A percentile compares a stretch with the other conserved stretches of the same genome.
phyloP scores from a whole-genome alignment of 2,113 vertebrate species.

The Lampris incognitus region DNA sequence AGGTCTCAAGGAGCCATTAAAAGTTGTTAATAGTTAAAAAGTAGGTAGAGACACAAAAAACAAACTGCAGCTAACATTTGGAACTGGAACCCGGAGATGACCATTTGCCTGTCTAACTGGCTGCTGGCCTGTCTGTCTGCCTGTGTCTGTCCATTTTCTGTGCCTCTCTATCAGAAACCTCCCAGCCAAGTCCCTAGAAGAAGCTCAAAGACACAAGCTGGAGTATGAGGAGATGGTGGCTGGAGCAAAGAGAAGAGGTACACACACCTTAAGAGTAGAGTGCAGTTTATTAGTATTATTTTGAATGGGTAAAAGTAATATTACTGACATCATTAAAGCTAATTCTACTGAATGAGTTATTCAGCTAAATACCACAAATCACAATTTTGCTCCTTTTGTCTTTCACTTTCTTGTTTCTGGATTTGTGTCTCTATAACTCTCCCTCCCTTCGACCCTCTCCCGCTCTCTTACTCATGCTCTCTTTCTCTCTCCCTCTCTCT shows the following conservation, averaged over 20 bases:
- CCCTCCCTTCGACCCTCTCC: not conserved
- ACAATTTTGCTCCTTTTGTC: too few relatives aligned
- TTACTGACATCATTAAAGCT: too few relatives aligned
- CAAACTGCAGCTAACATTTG: too few relatives aligned
- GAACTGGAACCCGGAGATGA: not conserved
- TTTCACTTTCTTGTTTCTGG: too few relatives aligned
- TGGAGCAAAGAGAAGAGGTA: constrained; percentile 95
- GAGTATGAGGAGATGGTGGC: constrained; percentile 98
- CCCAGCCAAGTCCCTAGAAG: constrained; percentile 94
- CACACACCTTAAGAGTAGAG: not conserved
- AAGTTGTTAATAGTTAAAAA: too few relatives aligned
- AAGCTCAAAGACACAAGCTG: constrained; percentile 93
- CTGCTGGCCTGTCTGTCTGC: constrained; percentile 5
- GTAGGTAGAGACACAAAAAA: too few relatives aligned
- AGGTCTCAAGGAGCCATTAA: too few relatives aligned
- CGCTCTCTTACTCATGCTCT: not conserved
- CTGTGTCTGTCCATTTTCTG: not conserved
- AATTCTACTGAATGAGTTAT: too few relatives aligned
- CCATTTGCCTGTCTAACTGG: not conserved
- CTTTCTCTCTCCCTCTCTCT: not conserved
- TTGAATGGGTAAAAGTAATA: too few relatives aligned
- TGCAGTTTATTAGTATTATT: not conserved
- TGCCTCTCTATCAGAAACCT: constrained; percentile 85
- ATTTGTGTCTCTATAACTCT: not conserved
- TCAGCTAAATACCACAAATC: too few relatives aligned